phyloP scores from a whole-genome alignment of 2,113 vertebrate genomes.

The Campylomormyrus numenius region DNA sequence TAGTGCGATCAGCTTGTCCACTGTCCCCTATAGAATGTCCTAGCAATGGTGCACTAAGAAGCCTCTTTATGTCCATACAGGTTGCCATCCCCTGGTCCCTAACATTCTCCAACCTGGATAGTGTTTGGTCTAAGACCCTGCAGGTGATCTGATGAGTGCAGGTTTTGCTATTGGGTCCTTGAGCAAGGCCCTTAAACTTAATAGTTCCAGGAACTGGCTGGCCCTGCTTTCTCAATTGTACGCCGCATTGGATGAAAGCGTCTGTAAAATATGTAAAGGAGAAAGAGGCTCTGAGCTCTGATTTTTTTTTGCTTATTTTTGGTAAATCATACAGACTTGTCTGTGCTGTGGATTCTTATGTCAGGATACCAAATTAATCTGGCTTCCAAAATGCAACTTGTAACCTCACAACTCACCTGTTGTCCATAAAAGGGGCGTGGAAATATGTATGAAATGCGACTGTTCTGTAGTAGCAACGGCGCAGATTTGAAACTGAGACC shows the following conservation, averaged over 20 bases:
- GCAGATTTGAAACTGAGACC: neutral
- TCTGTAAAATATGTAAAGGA: neutral
- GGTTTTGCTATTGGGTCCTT: neutral
- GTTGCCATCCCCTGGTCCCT: neutral
- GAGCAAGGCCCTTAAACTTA: neutral
- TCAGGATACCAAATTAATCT: neutral
- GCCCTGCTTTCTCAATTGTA: neutral
- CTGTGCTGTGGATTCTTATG: neutral
- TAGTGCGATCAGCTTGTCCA: neutral
- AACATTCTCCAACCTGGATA: neutral
- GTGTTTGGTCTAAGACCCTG: neutral
- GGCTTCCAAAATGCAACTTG: neutral
- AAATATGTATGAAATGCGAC: neutral
- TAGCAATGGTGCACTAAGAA: neutral
- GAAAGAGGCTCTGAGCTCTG: neutral
- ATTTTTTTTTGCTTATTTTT: neutral
- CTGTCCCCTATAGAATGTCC: neutral
- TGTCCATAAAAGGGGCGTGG: neutral
- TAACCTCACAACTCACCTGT: neutral
- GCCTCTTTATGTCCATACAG: neutral
- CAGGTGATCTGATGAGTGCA: neutral
- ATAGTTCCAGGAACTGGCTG: neutral
- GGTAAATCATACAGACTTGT: neutral
- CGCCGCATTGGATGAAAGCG: neutral
- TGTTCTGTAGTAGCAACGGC: neutral